Base-by-base conservation (phyloP, 2,113 vertebrate genomes). In the Phalacrocorax carbo region DNA sequence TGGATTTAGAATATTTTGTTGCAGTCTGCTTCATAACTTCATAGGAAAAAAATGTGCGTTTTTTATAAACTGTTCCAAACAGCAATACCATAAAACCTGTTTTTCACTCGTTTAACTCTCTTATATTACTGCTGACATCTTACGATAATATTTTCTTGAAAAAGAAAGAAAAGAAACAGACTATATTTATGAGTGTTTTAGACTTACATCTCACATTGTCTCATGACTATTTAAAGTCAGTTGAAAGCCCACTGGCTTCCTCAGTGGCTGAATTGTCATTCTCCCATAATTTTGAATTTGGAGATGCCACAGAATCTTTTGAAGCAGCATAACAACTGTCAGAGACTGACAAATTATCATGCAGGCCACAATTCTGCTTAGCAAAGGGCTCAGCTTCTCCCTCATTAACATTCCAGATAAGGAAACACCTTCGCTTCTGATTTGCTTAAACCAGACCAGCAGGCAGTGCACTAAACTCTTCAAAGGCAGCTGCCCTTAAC, bases 321-420 rank as follows among this genome's bases (percentile, higher is more conserved):
- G 81, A 97, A 96, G n/a, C 11, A 78, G 42, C 11, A 77, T 55
- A 91, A 84, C 46, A 44, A 57, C 46, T 72, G n/a, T 86, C 57
- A 83, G 76, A 77, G 40, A 55, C 54, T 36, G 40, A 84, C 11
- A 88, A 92, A 94, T 96, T 87, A 89, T 84, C 26, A 93, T 93
- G 66, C 82, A 93, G 58, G 61, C 58, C 61, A 62, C 84, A 94
- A 55, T 93, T 95, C 82, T 95, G 82, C 84, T 94, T 97, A 94
- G 82, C 36, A 93, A 96, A 96, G 82, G 0, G 0, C 36, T 93
- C 48, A 44, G 44, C 18, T 96, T 96, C 44, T 91, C n/a, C 15
- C 36, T 90, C 30, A 87, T 93, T 96, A 96, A 60, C 66, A 94
- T 95, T 97, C 73, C 71, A 81, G 92, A 86, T 95, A 96, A 82